These are phyloP conservation scores for Vulpes vulpes DNA, from an alignment of 2,113 vertebrate species.

Conservation along the genomic window DNA sequence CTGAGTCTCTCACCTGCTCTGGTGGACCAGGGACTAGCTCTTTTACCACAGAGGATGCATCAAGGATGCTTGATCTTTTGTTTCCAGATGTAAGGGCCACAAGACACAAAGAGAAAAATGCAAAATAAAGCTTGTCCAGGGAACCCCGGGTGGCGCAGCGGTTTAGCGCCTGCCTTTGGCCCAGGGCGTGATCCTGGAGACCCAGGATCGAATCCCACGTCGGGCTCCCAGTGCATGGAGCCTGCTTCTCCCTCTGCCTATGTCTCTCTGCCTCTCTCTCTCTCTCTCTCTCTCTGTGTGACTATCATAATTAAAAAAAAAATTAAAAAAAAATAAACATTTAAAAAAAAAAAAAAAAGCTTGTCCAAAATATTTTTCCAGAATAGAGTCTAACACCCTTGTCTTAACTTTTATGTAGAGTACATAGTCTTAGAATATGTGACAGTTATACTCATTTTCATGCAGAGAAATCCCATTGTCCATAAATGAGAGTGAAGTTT, in stretches of 20 bases:
- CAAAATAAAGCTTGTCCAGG: neutral
- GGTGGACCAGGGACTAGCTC: neutral
- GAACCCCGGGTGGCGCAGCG: no score
- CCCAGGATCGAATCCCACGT: no score
- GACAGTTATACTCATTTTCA: neutral
- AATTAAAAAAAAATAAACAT: no score
- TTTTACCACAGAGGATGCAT: neutral
- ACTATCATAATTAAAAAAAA: no score
- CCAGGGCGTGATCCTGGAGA: no score
- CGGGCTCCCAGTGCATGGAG: no score
- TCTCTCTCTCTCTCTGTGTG: no score
- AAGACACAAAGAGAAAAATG: neutral
- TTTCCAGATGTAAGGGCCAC: neutral
- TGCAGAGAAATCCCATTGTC: neutral
- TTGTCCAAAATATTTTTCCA: neutral
- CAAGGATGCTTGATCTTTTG: neutral
- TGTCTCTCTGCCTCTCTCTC: no score
- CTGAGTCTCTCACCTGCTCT: neutral
- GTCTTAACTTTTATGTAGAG: neutral
- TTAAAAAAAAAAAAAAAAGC: no score
- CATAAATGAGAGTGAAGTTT: neutral
- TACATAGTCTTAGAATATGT: neutral
- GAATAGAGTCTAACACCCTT: neutral
- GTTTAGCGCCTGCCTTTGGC: no score
- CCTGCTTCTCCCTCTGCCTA: no score